These are phyloP conservation scores for Didymodactylos carnosus DNA, from an alignment of 2,888 invertebrate species.

Conservation along the genomic window DNA sequence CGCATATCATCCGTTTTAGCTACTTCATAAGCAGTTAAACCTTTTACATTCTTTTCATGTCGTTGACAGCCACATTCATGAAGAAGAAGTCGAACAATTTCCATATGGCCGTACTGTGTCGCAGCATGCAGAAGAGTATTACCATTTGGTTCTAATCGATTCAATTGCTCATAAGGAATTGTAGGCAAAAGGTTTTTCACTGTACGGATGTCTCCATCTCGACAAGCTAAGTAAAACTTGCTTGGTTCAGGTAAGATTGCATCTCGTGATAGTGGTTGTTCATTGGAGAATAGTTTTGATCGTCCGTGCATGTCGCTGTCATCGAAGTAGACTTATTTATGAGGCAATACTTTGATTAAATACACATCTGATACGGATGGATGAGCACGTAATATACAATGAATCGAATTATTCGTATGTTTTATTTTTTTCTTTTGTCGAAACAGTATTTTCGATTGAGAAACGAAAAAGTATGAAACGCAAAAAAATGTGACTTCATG, in stretches of 20 bases:
- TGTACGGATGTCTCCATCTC: neutral
- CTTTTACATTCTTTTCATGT: neutral
- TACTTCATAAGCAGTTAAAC: neutral
- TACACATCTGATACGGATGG: too few species aligned
- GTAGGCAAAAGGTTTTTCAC: neutral
- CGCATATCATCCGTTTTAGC: neutral
- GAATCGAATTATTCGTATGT: too few species aligned
- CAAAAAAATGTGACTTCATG: too few species aligned
- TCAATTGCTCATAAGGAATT: neutral
- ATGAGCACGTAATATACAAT: too few species aligned
- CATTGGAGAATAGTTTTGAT: too few species aligned
- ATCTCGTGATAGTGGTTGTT: neutral
- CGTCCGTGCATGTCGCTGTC: too few species aligned
- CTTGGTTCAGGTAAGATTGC: neutral
- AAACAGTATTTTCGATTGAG: too few species aligned
- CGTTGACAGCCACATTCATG: neutral
- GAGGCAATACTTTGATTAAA: too few species aligned
- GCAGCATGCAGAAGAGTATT: neutral
- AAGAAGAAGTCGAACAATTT: neutral
- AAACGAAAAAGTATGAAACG: too few species aligned
- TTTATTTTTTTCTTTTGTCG: too few species aligned
- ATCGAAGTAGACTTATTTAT: too few species aligned
- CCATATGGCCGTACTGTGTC: neutral
- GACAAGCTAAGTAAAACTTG: neutral
- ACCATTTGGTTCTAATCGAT: neutral